Conservation (phyloP, 2,888 invertebrate species). For the Apodemia hepburni region DNA sequence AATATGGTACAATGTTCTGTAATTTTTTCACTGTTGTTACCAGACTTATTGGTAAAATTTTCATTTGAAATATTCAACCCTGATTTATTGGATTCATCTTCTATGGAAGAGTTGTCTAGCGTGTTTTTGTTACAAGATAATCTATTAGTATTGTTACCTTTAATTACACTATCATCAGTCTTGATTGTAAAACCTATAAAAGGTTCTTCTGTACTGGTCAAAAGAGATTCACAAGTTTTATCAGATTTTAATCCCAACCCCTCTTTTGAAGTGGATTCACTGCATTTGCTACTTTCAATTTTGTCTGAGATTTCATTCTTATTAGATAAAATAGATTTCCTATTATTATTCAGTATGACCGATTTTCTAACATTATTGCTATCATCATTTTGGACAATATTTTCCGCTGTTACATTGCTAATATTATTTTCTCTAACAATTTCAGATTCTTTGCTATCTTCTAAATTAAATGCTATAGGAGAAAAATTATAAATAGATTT, state of each 20-base stretch:
- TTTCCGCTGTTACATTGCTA: constrained; percentile 31
- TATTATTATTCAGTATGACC: neutral
- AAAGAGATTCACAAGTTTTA: constrained; percentile 18
- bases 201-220: constrained; percentile 29
- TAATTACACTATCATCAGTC: neutral
- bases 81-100: constrained; percentile 11
- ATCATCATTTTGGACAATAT: constrained; percentile 26
- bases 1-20: neutral
- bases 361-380: neutral
- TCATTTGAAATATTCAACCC: neutral
- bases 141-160: neutral
- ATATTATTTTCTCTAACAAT: constrained; percentile 34
- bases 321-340: neutral
- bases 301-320: constrained; percentile 15
- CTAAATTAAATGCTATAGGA: constrained; percentile 47
- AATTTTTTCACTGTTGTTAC: neutral
- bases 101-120: neutral
- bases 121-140: neutral
- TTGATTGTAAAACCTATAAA: constrained; percentile 32
- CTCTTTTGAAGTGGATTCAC: neutral
- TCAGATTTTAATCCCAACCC: neutral
- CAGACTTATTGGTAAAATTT: neutral
- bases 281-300: neutral
- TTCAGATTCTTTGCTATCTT: constrained; percentile 34
- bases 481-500: constrained; percentile 66